phyloP scores from a whole-genome alignment of 1,140 invertebrate genomes.

The Ectropis grisescens region DNA sequence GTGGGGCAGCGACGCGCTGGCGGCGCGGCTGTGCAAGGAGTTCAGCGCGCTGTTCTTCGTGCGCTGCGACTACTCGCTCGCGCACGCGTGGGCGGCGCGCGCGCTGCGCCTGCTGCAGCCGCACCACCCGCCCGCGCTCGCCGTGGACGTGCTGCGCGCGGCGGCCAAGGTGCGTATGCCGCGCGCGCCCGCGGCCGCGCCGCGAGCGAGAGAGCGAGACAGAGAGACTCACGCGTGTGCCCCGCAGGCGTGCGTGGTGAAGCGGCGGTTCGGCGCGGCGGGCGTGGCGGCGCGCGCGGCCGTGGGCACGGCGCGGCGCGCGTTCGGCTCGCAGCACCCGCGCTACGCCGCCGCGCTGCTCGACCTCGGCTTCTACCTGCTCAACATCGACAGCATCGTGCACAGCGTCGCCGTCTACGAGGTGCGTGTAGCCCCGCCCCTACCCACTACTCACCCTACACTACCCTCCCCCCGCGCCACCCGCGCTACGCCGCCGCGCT shows the following conservation, averaged over 20 bases:
- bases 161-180: conserved; percentile 90
- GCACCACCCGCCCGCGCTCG: conserved; percentile 70
- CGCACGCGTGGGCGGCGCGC: conserved; percentile 79
- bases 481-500: conserved; percentile 87
- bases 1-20: conserved; percentile 49
- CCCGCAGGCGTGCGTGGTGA: conserved; percentile 89
- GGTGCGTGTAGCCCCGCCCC: conserved; percentile 51
- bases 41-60: conserved; percentile 85
- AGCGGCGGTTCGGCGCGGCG: conserved; percentile 85
- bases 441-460: too few species aligned
- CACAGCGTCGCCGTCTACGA: conserved; percentile 88
- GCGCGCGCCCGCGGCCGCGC: conserved; percentile 82
- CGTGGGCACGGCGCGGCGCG: conserved; percentile 77
- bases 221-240: too few species aligned
- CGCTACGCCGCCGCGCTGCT: conserved; percentile 86
- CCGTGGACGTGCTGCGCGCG: conserved; percentile 80
- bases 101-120: conserved; percentile 78
- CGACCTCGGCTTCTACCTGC: conserved; percentile 91
- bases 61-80: conserved; percentile 85
- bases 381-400: conserved; percentile 88
- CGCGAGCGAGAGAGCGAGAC: too few species aligned
- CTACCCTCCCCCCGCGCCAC: conserved; percentile 83
- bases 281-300: conserved; percentile 87
- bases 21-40: conserved; percentile 82
- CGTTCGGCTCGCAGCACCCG: conserved; percentile 79